Percentiles rank a stretch among this genome's conserved stretches.
Evolutionary conservation across 2,797 vertebrate genomes (phyloP).

Genomic region (Cheracebus regulus): DNA sequence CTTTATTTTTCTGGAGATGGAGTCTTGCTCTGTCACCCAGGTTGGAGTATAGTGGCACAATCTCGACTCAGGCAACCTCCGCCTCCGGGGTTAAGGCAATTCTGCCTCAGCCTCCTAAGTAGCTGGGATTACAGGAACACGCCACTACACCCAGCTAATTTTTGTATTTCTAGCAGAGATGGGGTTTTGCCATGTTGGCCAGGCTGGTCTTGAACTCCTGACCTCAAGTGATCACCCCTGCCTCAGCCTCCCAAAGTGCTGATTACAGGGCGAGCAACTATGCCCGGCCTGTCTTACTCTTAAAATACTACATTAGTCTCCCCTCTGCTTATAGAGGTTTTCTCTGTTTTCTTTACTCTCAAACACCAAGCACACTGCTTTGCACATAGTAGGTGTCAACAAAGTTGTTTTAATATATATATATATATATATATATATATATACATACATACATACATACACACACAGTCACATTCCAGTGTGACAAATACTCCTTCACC

Average conservation of each 20-base stretch:
- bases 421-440: not conserved
- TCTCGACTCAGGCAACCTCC: not conserved
- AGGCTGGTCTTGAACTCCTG: not conserved
- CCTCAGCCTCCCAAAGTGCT: not conserved
- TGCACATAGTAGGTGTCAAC: not conserved
- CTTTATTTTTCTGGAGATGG: not conserved
- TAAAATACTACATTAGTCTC: not conserved
- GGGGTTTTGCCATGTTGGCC: not conserved
- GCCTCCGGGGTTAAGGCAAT: not conserved
- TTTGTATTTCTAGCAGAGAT: not conserved
- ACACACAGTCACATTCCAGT: not conserved
- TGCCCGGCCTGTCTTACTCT: not conserved
- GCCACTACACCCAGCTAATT: not conserved
- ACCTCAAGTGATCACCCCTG: not conserved
- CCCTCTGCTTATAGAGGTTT: not conserved
- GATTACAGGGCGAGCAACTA: not conserved
- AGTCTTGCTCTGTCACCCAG: not conserved
- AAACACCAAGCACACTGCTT: not conserved
- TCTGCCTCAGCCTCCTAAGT: not conserved
- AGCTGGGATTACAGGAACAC: not conserved
- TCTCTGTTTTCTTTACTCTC: not conserved
- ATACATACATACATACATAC: not conserved
- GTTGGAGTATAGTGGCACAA: not conserved
- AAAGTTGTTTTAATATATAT: constrained; percentile 58
- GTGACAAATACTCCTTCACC: constrained; percentile 5